Percentiles rank a stretch among this genome's conserved stretches.
phyloP scores from a whole-genome alignment of 2,888 invertebrate species.

The Agrochola macilenta region DNA sequence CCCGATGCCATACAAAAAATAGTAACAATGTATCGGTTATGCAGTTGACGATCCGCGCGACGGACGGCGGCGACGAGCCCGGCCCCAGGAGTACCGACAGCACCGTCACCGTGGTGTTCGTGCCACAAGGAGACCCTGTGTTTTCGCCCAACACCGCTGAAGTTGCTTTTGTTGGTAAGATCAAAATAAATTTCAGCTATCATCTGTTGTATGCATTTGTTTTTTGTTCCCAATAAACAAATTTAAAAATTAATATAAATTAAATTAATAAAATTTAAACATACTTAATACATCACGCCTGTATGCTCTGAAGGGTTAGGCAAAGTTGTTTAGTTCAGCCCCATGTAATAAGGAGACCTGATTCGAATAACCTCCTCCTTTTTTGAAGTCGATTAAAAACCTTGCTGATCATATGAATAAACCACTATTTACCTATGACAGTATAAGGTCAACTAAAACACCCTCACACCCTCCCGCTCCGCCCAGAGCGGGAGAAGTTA shows the following conservation, averaged over 20 bases:
- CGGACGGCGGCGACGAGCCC: slow-evolving; percentile 87
- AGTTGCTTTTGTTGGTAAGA: slow-evolving; percentile 82
- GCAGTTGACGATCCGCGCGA: slow-evolving; percentile 87
- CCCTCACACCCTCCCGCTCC: no score
- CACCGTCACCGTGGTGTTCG: slow-evolving; percentile 82
- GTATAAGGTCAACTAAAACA: background rate
- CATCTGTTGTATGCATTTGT: no score
- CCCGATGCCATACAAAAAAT: background rate
- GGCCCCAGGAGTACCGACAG: slow-evolving; percentile 70
- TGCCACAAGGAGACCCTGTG: slow-evolving; percentile 86
- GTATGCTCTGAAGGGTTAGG: no score
- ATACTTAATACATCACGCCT: background rate
- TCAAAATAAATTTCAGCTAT: background rate
- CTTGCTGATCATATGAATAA: background rate
- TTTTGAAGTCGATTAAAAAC: no score
- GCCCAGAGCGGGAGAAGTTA: no score
- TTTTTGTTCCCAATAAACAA: no score
- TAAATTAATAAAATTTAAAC: no score
- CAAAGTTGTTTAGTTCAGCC: background rate
- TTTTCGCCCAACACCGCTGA: slow-evolving; percentile 73
- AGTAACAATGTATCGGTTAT: background rate
- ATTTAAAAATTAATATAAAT: no score
- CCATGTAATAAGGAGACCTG: background rate
- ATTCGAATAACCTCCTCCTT: no score
- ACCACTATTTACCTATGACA: background rate